Percentiles rank a stretch among this genome's conserved stretches.
These are phyloP conservation scores for Brachypteracias leptosomus DNA, from an alignment of 2,113 vertebrate genomes.

Conservation along the genomic window DNA sequence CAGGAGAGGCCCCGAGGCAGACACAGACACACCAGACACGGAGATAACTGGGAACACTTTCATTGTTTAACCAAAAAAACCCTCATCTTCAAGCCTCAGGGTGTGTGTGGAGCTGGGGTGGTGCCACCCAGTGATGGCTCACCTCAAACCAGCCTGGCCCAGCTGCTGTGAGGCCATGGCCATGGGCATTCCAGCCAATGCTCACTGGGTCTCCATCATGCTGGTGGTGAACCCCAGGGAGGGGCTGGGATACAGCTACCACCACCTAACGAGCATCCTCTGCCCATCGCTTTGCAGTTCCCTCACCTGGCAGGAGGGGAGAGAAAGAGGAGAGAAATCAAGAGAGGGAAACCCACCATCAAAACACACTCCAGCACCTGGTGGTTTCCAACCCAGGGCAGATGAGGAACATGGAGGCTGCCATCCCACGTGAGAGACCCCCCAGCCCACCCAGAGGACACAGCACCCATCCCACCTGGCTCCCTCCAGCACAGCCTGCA, in stretches of 20 bases:
- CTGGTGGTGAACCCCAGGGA: rapidly evolving
- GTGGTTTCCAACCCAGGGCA: rapidly evolving
- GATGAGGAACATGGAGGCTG: not conserved
- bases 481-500: constrained; percentile 83
- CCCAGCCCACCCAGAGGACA: not conserved
- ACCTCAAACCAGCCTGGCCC: rapidly evolving
- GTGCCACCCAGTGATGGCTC: rapidly evolving
- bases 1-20: rapidly evolving
- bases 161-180: not conserved
- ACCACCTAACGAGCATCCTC: not conserved
- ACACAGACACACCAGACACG: not conserved
- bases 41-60: rapidly evolving
- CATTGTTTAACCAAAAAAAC: not conserved
- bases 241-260: not conserved
- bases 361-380: rapidly evolving
- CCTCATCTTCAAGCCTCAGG: not conserved
- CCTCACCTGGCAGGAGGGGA: constrained; percentile 50
- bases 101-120: rapidly evolving
- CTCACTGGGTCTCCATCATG: rapidly evolving
- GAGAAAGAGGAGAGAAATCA: not conserved
- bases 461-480: not conserved
- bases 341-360: not conserved
- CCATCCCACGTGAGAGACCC: rapidly evolving
- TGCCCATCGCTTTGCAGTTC: rapidly evolving
- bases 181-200: rapidly evolving